Base-by-base conservation (phyloP, 2,888 invertebrate species). In the Lochmaea crataegi region DNA sequence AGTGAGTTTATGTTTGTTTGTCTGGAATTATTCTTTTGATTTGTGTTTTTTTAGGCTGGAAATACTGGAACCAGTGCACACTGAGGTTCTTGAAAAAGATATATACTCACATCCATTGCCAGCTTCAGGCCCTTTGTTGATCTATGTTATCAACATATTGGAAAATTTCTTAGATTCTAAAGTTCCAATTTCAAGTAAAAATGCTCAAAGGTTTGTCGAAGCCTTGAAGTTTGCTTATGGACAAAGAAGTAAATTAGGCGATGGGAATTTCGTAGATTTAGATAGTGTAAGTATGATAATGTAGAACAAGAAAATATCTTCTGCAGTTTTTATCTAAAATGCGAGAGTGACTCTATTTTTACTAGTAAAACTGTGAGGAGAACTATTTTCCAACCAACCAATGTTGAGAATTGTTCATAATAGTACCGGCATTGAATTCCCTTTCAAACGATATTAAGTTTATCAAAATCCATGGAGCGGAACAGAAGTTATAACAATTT, bases 191-290 rank as follows among this genome's bases (percentile, higher is more conserved):
- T 84, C 84, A 0, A 79, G 86, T 10, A 80, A 79, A 32, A 90
- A 91, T 41, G 94, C 94, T 89, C 98, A 98, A 81, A 91, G 95
- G 76, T 89, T 96, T 77, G 88, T 94, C 10, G 98, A 99, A 85
- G 91, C 94, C 5, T 95, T 96, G 87, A 99, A 99, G 86, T 97
- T 93, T 88, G 97, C 94, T 18, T 97, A 94, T 86, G 97, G 95
- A 1, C 91, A 92, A 83, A 89, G 98, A 78, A 94, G 94, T 0
- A 90, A 92, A 78, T 88, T 99, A 75, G 98, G 95, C 0, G 98
- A 98, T 88, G 88, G 90, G 7, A 84, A 87, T 56, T 92, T 89
- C 83, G 84, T 89, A 4, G 68, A 76, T 11, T 16, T 71, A 12
- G 71, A 78, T 4, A 76, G 72, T 56, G 78, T 75, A 65, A 75